Conservation (phyloP, 2,113 vertebrate genomes). For the Semicossyphus pulcher region DNA sequence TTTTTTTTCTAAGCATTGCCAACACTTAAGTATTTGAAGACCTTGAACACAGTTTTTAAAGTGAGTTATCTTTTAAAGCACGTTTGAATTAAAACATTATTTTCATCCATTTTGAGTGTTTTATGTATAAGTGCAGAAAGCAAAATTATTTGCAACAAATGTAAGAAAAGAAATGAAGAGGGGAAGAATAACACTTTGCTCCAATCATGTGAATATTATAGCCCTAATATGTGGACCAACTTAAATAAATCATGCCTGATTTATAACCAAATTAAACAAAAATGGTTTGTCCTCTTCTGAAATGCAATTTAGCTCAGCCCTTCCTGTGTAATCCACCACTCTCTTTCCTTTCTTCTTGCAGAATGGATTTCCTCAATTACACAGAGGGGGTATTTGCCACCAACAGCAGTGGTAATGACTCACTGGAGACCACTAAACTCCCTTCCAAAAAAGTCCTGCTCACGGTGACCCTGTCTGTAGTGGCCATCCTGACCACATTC, state of each 20-base stretch:
- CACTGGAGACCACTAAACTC: conserved; percentile 76
- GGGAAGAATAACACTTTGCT: neutral
- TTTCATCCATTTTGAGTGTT: conserved; percentile 28
- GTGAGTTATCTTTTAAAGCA: conserved; percentile 25
- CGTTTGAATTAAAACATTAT: conserved; percentile 20
- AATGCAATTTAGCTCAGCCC: neutral
- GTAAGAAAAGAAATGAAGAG: neutral
- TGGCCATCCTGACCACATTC: conserved; percentile 92
- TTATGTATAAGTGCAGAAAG: conserved; percentile 25
- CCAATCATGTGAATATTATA: neutral
- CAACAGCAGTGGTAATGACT: conserved; percentile 52
- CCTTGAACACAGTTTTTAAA: conserved; percentile 17
- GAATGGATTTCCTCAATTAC: conserved; percentile 92
- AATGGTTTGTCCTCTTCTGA: conserved; percentile 2
- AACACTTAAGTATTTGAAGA: neutral
- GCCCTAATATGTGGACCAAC: neutral
- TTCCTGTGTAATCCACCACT: conserved; percentile 30
- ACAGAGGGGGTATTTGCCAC: conserved; percentile 86
- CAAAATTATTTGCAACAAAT: conserved; percentile 14
- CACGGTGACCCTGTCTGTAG: conserved; percentile 89
- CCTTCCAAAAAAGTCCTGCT: conserved; percentile 90
- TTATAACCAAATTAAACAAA: neutral
- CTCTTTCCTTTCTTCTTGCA: conserved; percentile 55
- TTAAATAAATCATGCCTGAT: neutral
- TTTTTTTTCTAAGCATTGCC: conserved; percentile 24